Conservation (phyloP, 2,888 invertebrate genomes). For the Synergus gifuensis region DNA sequence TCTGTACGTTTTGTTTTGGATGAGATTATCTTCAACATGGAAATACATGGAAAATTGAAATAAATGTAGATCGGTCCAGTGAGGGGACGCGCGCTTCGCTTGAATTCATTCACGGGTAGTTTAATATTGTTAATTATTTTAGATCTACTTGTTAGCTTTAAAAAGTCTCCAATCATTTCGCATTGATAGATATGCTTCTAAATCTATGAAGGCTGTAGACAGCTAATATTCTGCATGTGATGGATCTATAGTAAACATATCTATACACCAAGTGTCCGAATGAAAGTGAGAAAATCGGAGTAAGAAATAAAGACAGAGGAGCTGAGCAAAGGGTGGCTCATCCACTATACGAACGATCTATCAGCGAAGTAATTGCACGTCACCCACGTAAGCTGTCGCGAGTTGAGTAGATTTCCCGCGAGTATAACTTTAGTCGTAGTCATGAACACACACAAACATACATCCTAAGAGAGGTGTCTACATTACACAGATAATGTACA, state of each 20-base stretch:
- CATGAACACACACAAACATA: background rate
- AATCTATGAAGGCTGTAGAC: too few species aligned
- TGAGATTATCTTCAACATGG: background rate
- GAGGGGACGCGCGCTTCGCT: background rate
- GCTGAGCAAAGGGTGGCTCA: constrained; percentile 46
- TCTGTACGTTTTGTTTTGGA: background rate
- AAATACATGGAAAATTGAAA: background rate
- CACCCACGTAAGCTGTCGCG: constrained; percentile 54
- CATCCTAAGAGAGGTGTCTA: background rate
- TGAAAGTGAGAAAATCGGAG: constrained; percentile 41
- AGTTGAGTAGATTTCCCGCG: constrained; percentile 55
- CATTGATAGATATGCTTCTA: too few species aligned
- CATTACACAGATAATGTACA: constrained; percentile 34
- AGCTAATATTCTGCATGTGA: constrained; percentile 19
- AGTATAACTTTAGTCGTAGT: constrained; percentile 34
- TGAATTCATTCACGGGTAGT: too few species aligned
- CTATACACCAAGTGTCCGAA: constrained; percentile 39
- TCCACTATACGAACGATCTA: constrained; percentile 50
- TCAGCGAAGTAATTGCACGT: constrained; percentile 54
- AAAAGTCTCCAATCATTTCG: background rate
- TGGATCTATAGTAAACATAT: constrained; percentile 50
- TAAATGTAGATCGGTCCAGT: background rate
- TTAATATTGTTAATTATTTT: too few species aligned
- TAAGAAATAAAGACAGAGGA: constrained; percentile 43
- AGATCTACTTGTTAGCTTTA: background rate